phyloP scores from a whole-genome alignment of 1,140 invertebrate genomes.

The Eciton burchellii region DNA sequence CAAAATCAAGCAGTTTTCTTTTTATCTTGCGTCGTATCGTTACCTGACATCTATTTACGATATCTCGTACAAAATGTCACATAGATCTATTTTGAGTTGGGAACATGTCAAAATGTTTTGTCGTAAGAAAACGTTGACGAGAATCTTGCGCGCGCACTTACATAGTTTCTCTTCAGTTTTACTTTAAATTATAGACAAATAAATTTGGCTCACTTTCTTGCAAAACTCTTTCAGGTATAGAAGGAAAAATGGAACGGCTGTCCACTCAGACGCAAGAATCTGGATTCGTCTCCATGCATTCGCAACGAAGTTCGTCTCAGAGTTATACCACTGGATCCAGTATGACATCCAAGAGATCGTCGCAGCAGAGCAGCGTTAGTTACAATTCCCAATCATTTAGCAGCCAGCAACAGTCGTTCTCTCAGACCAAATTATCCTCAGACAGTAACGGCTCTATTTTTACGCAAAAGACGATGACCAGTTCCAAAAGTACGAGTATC shows the following conservation, averaged over 20 bases:
- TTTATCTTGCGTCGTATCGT: neutral
- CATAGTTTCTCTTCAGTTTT: neutral
- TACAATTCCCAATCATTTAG: conserved; percentile 84
- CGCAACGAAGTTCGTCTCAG: conserved; percentile 87
- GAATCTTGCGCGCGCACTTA: neutral
- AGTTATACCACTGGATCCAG: conserved; percentile 86
- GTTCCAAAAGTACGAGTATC: conserved; percentile 80
- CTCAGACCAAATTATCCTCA: conserved; percentile 80
- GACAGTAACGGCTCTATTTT: conserved; percentile 81
- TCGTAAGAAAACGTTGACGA: conserved; percentile 56
- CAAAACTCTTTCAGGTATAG: conserved; percentile 80
- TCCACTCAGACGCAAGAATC: conserved; percentile 86
- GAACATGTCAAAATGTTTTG: conserved; percentile 62
- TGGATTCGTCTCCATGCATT: conserved; percentile 91
- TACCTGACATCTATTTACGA: neutral
- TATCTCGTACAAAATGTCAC: conserved; percentile 14
- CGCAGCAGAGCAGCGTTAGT: conserved; percentile 86
- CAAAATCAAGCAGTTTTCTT: conserved; percentile 4
- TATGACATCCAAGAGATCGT: conserved; percentile 87
- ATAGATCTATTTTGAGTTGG: conserved; percentile 48
- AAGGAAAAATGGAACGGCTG: conserved; percentile 84
- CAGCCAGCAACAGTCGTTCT: conserved; percentile 83
- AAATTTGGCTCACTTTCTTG: conserved; percentile 1
- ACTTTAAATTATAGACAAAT: neutral
- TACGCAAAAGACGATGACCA: conserved; percentile 79